Evolutionary conservation across 2,888 invertebrate genomes (phyloP).

Genomic region (Artemia sinica): DNA sequence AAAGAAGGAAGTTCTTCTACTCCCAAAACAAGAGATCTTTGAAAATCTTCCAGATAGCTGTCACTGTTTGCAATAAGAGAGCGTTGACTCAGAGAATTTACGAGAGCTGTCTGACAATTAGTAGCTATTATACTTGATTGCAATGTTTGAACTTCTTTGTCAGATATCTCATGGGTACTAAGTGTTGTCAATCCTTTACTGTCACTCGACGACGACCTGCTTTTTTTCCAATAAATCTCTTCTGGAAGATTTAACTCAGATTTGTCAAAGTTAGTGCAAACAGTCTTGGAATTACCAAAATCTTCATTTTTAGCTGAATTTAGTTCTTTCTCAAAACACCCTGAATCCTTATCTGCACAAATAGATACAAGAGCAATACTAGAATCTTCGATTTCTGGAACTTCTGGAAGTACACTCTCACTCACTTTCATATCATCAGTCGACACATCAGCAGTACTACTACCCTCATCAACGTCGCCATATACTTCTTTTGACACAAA

Average conservation of each 20-base stretch:
- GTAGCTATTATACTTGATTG: neutral
- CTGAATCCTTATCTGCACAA: too few species aligned
- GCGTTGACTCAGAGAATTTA: neutral
- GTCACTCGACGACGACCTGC: constrained; percentile 2
- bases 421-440: neutral
- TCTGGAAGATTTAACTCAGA: neutral
- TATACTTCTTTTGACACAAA: neutral
- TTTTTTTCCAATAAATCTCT: neutral
- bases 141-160: neutral
- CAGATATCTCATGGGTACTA: neutral
- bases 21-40: neutral
- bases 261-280: neutral
- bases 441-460: neutral
- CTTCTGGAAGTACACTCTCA: neutral
- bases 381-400: neutral
- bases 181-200: constrained; percentile 3
- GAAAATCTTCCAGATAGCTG: constrained; percentile 9
- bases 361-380: neutral
- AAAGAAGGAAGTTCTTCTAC: neutral
- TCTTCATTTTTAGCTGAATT: neutral
- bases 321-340: neutral
- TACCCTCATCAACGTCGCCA: neutral
- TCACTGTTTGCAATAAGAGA: neutral
- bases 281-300: neutral
- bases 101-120: neutral